These are phyloP conservation scores for Anomalospiza imberbis DNA, from an alignment of 2,797 vertebrate species.

Conservation along the genomic window DNA sequence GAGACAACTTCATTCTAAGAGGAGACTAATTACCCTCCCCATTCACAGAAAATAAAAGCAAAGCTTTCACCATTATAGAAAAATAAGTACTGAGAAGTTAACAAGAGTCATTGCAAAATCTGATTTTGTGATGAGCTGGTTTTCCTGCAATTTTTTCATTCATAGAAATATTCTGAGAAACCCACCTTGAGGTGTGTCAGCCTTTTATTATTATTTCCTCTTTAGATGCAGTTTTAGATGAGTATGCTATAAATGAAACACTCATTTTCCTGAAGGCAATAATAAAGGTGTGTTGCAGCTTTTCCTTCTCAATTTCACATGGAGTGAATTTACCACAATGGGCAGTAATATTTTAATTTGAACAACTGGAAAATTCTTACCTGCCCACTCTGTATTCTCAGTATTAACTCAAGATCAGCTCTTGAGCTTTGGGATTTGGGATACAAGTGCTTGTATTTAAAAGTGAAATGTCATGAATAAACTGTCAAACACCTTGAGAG, in stretches of 20 bases:
- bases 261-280: conserved; percentile 4
- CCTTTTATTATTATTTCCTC: background rate
- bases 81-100: background rate
- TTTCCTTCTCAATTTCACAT: background rate
- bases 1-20: background rate
- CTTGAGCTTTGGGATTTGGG: background rate
- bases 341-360: background rate
- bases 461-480: background rate
- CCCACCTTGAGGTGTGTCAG: background rate
- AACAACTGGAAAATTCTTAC: conserved; percentile 19
- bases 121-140: conserved; percentile 6
- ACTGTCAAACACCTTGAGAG: background rate
- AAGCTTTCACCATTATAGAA: background rate
- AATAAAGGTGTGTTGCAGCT: background rate
- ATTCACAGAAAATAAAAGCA: background rate
- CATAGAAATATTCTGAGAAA: conserved; percentile 19
- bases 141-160: background rate
- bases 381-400: background rate
- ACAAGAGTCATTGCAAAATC: background rate
- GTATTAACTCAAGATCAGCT: conserved; percentile 5
- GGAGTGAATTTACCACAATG: background rate
- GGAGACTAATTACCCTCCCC: background rate
- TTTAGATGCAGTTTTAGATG: background rate
- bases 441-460: background rate
- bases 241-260: background rate